These are phyloP conservation scores for Cyprinella venusta DNA, from an alignment of 2,797 vertebrate species.

Conservation along the genomic window DNA sequence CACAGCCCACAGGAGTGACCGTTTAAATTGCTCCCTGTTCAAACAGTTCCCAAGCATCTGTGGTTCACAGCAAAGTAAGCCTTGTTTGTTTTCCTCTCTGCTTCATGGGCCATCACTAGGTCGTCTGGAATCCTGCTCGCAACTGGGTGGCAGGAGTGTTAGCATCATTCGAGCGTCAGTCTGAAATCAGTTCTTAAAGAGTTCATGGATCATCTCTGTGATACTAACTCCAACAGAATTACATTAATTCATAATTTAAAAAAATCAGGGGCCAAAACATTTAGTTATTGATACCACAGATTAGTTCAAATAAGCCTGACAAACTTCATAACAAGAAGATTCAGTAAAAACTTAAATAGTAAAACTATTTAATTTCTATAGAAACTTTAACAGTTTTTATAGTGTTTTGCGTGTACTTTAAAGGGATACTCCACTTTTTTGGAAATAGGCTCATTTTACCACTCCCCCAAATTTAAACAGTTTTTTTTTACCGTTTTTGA, in stretches of 20 bases:
- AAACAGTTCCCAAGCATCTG: conserved; percentile 66
- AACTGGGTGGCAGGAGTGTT: conserved; percentile 56
- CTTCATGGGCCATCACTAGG: conserved; percentile 61
- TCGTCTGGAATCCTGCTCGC: conserved; percentile 57
- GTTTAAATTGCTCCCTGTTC: conserved; percentile 62
- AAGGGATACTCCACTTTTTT: too few relatives aligned
- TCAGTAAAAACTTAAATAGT: neutral
- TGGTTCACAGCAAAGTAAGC: conserved; percentile 59
- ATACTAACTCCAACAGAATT: neutral
- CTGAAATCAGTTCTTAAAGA: conserved; percentile 20
- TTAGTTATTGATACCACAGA: too few relatives aligned
- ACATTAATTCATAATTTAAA: neutral
- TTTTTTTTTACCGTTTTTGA: too few relatives aligned
- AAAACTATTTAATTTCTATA: neutral
- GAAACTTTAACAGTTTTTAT: neutral
- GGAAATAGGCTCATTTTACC: too few relatives aligned
- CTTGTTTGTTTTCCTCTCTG: conserved; percentile 66
- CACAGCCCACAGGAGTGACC: conserved; percentile 61
- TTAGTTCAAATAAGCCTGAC: neutral
- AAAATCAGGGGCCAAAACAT: neutral
- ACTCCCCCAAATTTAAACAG: too few relatives aligned
- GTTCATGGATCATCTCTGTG: neutral
- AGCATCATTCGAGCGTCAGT: conserved; percentile 38
- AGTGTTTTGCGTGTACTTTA: too few relatives aligned
- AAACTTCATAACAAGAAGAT: neutral